Conservation (phyloP, 2,113 vertebrate genomes). For the Microtus pennsylvanicus region DNA sequence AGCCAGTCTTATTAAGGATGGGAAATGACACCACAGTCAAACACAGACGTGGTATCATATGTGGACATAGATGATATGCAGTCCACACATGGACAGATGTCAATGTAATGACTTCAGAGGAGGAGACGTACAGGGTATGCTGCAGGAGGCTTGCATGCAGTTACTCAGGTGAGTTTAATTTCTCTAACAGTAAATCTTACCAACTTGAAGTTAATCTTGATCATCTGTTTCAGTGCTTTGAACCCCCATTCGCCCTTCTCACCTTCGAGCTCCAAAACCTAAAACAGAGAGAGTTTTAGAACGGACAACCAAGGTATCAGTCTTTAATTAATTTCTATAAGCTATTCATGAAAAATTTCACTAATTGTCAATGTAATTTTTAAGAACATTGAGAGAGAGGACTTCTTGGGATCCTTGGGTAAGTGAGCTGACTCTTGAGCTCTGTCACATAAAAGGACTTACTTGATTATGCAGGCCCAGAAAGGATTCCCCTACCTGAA, state of each 20-base stretch:
- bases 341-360: constrained; percentile 32
- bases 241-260: constrained; percentile 99
- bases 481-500: background rate
- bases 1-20: background rate
- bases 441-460: constrained; percentile 26
- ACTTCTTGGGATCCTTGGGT: constrained; percentile 7
- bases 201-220: constrained; percentile 99
- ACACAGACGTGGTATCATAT: too few relatives aligned
- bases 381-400: background rate
- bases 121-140: constrained; percentile 45
- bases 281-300: constrained; percentile 77
- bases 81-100: background rate
- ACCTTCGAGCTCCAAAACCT: constrained; percentile 99
- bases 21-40: background rate
- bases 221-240: constrained; percentile 99
- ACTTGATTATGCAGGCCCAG: background rate
- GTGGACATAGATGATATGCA: background rate
- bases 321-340: constrained; percentile 67
- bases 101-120: constrained; percentile 21
- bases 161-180: constrained; percentile 52
- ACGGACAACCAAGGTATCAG: background rate
- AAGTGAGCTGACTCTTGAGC: constrained; percentile 26
- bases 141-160: constrained; percentile 18
- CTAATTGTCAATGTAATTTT: constrained; percentile 36
- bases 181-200: constrained; percentile 87